A percentile compares a stretch with the other conserved stretches of the same genome.
phyloP scores from a whole-genome alignment of 2,888 invertebrate species.

The Drosophila mulleri region DNA sequence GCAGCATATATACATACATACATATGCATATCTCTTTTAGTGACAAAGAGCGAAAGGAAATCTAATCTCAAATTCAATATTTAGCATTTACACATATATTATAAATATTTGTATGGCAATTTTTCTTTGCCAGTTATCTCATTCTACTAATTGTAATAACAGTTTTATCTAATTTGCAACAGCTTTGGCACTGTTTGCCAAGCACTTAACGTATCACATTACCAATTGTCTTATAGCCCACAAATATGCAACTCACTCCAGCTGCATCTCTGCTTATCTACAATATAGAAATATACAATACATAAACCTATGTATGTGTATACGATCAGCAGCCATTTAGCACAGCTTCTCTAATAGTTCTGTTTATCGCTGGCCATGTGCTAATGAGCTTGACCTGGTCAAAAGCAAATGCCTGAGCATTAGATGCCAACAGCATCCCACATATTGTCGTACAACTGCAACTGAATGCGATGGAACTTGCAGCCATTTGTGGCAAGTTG shows the following conservation, averaged over 20 bases:
- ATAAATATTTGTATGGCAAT: background rate
- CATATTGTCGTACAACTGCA: conserved; percentile 8
- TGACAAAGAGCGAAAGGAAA: background rate
- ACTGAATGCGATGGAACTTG: conserved; percentile 16
- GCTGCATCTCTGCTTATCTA: background rate
- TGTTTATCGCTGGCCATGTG: conserved; percentile 4
- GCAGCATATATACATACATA: too few species aligned
- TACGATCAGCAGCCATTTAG: background rate
- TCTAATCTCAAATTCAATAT: background rate
- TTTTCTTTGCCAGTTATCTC: background rate
- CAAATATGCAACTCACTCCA: background rate
- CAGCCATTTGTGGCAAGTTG: background rate
- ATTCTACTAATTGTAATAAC: background rate
- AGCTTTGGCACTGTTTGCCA: background rate
- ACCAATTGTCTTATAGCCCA: background rate
- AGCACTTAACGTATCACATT: background rate
- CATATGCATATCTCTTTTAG: too few species aligned
- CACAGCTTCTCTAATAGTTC: conserved; percentile 12
- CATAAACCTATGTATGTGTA: background rate
- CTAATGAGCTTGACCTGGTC: conserved; percentile 14
- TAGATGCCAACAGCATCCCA: background rate
- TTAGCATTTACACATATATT: background rate
- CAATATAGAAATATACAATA: background rate
- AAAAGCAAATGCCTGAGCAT: background rate
- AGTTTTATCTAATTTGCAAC: background rate